Percentiles rank a stretch among this genome's conserved stretches.
Evolutionary conservation across 2,797 vertebrate genomes (phyloP).

Genomic region (Pangasius larnaudii): DNA sequence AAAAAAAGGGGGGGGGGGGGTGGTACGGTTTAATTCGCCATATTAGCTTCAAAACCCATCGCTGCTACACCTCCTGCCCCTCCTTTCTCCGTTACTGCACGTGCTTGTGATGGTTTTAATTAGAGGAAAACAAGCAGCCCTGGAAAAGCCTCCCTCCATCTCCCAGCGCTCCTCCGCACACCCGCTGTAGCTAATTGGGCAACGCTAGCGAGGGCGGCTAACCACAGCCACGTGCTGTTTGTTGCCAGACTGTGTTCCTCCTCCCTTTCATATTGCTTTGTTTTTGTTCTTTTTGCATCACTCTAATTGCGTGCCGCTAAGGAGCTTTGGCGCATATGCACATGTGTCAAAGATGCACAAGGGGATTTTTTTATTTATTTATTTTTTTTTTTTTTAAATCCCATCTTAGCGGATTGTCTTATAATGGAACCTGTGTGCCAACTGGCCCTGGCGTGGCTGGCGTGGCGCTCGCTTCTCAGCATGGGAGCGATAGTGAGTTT

Average conservation of each 20-base stretch:
- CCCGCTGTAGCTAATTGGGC: slow-evolving; percentile 77
- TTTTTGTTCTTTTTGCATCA: slow-evolving; percentile 48
- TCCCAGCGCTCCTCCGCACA: slow-evolving; percentile 45
- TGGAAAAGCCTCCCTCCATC: slow-evolving; percentile 70
- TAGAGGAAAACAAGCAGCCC: slow-evolving; percentile 78
- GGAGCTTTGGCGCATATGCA: slow-evolving; percentile 46
- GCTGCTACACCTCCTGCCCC: not conserved
- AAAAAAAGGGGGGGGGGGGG: slow-evolving; percentile 30
- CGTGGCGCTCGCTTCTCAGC: slow-evolving; percentile 40
- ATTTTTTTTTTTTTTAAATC: slow-evolving; percentile 44
- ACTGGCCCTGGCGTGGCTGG: slow-evolving; percentile 49
- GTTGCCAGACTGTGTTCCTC: slow-evolving; percentile 73
- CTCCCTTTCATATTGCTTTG: slow-evolving; percentile 53
- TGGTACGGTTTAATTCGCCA: slow-evolving; percentile 62
- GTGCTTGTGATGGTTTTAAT: slow-evolving; percentile 75
- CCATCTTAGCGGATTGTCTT: slow-evolving; percentile 50
- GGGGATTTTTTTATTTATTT: slow-evolving; percentile 57
- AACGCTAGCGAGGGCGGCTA: slow-evolving; percentile 68
- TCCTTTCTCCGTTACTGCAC: slow-evolving; percentile 46
- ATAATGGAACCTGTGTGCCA: slow-evolving; percentile 52
- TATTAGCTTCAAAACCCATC: slow-evolving; percentile 58
- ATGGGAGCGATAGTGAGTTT: slow-evolving; percentile 47
- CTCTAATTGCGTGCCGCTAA: slow-evolving; percentile 50
- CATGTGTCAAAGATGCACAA: slow-evolving; percentile 44
- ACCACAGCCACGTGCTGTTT: slow-evolving; percentile 62